Percentiles rank a stretch among this genome's conserved stretches.
phyloP scores from a whole-genome alignment of 30 jellyfish, hydroid and myxozoan genomes.

The Hydractinia symbiolongicarpus region DNA sequence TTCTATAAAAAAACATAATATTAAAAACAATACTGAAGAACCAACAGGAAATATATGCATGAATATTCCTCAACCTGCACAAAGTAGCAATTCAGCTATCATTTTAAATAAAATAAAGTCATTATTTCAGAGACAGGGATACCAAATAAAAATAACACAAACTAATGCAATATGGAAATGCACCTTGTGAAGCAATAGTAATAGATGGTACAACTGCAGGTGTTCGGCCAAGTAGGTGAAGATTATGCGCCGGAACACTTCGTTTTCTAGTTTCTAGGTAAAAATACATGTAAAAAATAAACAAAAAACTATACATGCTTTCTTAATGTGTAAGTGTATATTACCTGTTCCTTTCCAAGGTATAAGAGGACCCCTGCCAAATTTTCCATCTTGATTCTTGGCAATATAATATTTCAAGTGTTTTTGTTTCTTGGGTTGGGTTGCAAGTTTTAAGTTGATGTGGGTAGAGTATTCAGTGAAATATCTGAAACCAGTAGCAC shows the following conservation, averaged over 20 bases:
- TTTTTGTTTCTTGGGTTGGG: slow-evolving; percentile 84
- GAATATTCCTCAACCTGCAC: too few species aligned
- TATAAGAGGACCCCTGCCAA: slow-evolving; percentile 74
- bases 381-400: slow-evolving; percentile 60
- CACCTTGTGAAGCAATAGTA: slow-evolving; percentile 30
- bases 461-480: slow-evolving; percentile 84
- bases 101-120: too few species aligned
- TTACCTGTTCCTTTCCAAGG: slow-evolving; percentile 94
- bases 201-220: slow-evolving; percentile 67
- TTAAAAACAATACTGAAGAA: too few species aligned
- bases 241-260: slow-evolving; percentile 18
- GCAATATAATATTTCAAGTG: slow-evolving; percentile 65
- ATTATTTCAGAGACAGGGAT: too few species aligned
- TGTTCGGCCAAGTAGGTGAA: slow-evolving; percentile 42
- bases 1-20: too few species aligned
- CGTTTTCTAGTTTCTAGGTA: slow-evolving; percentile 66
- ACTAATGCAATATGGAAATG: too few species aligned
- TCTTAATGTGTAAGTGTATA: too few species aligned
- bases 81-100: too few species aligned
- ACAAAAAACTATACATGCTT: neutral
- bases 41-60: too few species aligned
- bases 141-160: too few species aligned
- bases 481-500: slow-evolving; percentile 83
- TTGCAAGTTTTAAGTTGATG: slow-evolving; percentile 70
- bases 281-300: neutral